phyloP scores from a whole-genome alignment of 2,888 invertebrate genomes.

The Aspidiotus rigidus region DNA sequence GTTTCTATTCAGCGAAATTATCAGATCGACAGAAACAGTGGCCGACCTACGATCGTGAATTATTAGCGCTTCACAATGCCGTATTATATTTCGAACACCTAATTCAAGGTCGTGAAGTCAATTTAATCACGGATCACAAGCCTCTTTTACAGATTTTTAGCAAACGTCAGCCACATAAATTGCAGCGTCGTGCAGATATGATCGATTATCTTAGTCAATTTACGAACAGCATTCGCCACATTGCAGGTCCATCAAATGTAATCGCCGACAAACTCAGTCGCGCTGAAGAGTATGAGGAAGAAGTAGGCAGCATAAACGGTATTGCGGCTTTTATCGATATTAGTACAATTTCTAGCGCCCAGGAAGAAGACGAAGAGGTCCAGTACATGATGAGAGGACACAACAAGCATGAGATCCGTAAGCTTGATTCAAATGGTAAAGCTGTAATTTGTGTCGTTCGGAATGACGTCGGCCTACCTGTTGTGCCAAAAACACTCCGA shows the following conservation, averaged over 20 bases:
- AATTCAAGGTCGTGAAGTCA: not conserved
- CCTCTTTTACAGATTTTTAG: slow-evolving; percentile 27
- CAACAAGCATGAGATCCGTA: too few species aligned
- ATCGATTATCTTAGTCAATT: slow-evolving; percentile 10
- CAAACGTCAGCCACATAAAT: not conserved
- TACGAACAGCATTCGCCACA: too few species aligned
- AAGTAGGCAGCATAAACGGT: not conserved
- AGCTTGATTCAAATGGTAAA: too few species aligned
- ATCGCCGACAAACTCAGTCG: slow-evolving; percentile 33
- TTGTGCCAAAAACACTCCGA: not conserved
- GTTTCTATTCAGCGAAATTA: not conserved
- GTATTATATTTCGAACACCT: not conserved
- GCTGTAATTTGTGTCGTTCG: too few species aligned
- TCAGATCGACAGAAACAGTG: not conserved
- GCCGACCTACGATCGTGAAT: too few species aligned
- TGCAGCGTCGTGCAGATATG: not conserved
- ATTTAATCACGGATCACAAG: not conserved
- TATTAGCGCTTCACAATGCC: not conserved
- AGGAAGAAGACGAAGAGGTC: not conserved
- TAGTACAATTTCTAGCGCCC: not conserved
- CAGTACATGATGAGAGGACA: not conserved
- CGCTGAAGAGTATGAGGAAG: slow-evolving; percentile 9
- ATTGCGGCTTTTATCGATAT: too few species aligned
- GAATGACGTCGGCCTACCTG: not conserved
- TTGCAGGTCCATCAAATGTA: slow-evolving; percentile 17